Evolutionary conservation across 2,888 invertebrate species (phyloP).

Genomic region (Tridacna crocea): DNA sequence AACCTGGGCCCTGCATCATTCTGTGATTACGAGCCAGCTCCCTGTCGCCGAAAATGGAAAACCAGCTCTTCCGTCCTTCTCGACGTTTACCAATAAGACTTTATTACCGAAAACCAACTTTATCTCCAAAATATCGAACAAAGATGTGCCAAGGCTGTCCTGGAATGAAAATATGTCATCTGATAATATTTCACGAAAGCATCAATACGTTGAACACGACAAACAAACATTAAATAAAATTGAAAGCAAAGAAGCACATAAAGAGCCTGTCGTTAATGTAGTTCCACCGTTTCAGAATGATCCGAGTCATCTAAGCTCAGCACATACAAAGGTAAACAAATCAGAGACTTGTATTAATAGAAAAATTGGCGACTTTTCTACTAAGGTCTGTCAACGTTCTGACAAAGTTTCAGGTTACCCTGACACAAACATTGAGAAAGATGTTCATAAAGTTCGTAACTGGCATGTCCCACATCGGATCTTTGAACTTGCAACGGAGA

Average conservation of each 20-base stretch:
- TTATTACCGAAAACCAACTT: background rate
- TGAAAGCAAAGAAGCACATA: background rate
- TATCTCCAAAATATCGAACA: background rate
- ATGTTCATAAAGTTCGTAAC: background rate
- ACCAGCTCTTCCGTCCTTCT: slow-evolving; percentile 45
- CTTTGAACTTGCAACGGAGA: background rate
- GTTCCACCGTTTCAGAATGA: background rate
- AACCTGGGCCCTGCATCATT: slow-evolving; percentile 55
- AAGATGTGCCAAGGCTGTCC: background rate
- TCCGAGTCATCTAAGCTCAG: background rate
- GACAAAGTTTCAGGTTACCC: background rate
- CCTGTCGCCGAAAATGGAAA: slow-evolving; percentile 13
- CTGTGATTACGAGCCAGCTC: slow-evolving; percentile 34
- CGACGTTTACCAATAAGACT: slow-evolving; percentile 48
- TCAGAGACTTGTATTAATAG: background rate
- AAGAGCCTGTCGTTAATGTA: background rate
- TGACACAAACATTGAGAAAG: background rate
- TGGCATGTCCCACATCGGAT: background rate
- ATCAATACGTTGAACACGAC: background rate
- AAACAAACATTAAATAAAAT: background rate
- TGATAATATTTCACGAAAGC: background rate
- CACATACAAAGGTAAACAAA: background rate
- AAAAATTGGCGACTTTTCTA: background rate
- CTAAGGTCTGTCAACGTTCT: background rate
- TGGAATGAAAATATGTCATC: slow-evolving; percentile 5